phyloP scores from a whole-genome alignment of 2,113 vertebrate species.

The Martes martes region DNA sequence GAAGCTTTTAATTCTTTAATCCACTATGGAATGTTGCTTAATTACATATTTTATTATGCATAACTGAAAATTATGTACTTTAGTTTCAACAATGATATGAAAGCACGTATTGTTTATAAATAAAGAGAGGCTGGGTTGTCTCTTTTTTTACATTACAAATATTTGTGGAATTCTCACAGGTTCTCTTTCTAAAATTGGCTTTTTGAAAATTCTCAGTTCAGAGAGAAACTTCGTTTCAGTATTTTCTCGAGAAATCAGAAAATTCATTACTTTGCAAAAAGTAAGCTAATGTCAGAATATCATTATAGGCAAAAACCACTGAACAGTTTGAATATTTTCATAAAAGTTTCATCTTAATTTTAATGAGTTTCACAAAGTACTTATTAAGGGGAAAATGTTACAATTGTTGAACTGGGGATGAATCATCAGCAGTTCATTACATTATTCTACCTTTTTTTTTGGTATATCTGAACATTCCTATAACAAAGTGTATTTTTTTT shows the following conservation, averaged over 20 bases:
- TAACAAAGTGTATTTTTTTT: neutral
- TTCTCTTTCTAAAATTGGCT: constrained; percentile 61
- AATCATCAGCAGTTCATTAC: neutral
- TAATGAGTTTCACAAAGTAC: neutral
- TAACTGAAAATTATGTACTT: constrained; percentile 79
- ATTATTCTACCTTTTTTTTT: neutral
- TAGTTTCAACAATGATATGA: constrained; percentile 74
- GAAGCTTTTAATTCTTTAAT: constrained; percentile 81
- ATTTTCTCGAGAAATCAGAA: constrained; percentile 34
- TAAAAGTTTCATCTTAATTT: neutral
- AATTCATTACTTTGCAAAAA: constrained; percentile 10
- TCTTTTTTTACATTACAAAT: constrained; percentile 59
- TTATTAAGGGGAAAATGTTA: constrained; percentile 20
- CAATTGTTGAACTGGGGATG: neutral
- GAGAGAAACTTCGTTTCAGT: constrained; percentile 2
- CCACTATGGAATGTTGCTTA: constrained; percentile 78
- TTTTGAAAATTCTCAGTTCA: constrained; percentile 44
- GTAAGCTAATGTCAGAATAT: neutral
- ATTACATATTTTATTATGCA: constrained; percentile 81
- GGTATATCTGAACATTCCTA: neutral
- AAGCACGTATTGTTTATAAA: constrained; percentile 77
- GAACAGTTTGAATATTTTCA: neutral
- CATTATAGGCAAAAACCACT: neutral
- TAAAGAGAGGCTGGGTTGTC: constrained; percentile 62
- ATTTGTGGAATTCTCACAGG: constrained; percentile 66